Evolutionary conservation across 2,113 vertebrate species (phyloP), one percentile per base, ranked within the genome.

Genomic region (Litocranius walleri): DNA sequence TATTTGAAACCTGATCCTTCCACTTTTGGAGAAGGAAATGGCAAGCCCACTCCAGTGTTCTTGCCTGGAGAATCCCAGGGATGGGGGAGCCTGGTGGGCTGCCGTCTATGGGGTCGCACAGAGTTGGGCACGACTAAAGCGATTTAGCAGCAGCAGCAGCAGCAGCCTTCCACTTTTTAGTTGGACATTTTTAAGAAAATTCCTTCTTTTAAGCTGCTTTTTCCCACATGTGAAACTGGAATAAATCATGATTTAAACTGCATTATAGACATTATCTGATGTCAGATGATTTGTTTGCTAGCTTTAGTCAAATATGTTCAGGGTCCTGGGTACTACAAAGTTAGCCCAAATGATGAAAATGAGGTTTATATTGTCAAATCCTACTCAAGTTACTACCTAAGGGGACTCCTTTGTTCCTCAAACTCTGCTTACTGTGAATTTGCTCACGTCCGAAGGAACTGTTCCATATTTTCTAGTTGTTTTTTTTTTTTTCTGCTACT

Each of bases 81-180:
- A 62, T 0, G 2, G 16, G 64, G 4, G 33, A 19, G 16, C 33
- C 64, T 67, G 33, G 16, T 19, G 64, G 33, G 64, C 33, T 10
- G 16, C 33, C 0, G 1, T 67, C 33, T n/a, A 0, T n/a, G 64
- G 64, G 64, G 4, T n/a, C 1, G 0, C 8, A 10, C 16, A n/a
- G 16, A 67, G 64, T n/a, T 0, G 0, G 16, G 19, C 8, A n/a
- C 0, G 7, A 67, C 16, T 67, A 33, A 67, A 4, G 33, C 1
- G 3, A 67, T 33, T 67, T 19, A 67, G 16, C 33, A 64, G 61
- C 30, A 62, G 25, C 19, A 61, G 61, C 61, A 16, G 64, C 33
- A n/a, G 33, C 64, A 67, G 67, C 52, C 48, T 97, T 81, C 25
- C 30, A 86, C 6, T 54, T 96, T 97, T 89, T 89, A 36, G 15